Evolutionary conservation across 2,113 vertebrate species (phyloP).

Genomic region (Halichoeres trimaculatus): DNA sequence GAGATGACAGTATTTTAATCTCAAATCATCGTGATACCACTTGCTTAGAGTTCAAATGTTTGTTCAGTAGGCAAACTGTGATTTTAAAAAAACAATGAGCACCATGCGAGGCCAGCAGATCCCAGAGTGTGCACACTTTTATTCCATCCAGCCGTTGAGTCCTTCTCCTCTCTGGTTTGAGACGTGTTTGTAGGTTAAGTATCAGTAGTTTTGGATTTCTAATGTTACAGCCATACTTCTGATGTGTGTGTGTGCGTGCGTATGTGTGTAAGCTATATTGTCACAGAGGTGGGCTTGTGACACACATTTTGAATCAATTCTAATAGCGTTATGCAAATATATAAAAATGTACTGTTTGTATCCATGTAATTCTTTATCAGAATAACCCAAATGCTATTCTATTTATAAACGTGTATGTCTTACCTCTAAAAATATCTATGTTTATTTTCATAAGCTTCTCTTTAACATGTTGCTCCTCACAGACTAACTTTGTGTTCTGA

Average conservation of each 20-base stretch:
- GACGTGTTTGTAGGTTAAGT: slow-evolving; percentile 27
- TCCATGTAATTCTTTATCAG: slow-evolving; percentile 74
- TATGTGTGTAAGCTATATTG: background rate
- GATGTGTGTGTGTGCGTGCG: slow-evolving; percentile 5
- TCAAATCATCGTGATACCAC: slow-evolving; percentile 37
- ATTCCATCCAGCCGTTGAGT: slow-evolving; percentile 48
- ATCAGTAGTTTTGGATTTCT: slow-evolving; percentile 43
- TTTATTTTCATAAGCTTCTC: slow-evolving; percentile 80
- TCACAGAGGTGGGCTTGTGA: slow-evolving; percentile 30
- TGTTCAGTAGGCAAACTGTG: slow-evolving; percentile 52
- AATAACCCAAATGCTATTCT: slow-evolving; percentile 76
- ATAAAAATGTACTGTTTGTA: slow-evolving; percentile 75
- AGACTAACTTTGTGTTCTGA: slow-evolving; percentile 51
- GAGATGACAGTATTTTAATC: slow-evolving; percentile 49
- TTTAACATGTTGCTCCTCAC: slow-evolving; percentile 56
- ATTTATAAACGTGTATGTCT: slow-evolving; percentile 78
- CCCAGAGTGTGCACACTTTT: slow-evolving; percentile 18
- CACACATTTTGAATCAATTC: slow-evolving; percentile 63
- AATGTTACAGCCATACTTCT: slow-evolving; percentile 66
- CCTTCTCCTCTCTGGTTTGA: slow-evolving; percentile 13
- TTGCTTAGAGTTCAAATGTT: slow-evolving; percentile 36
- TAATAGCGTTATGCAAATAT: slow-evolving; percentile 74
- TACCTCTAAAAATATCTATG: slow-evolving; percentile 74
- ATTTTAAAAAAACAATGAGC: slow-evolving; percentile 22
- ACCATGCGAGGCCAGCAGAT: slow-evolving; percentile 20